These are phyloP conservation scores for Caerostris extrusa DNA, from an alignment of 1,140 invertebrate species.

Conservation along the genomic window DNA sequence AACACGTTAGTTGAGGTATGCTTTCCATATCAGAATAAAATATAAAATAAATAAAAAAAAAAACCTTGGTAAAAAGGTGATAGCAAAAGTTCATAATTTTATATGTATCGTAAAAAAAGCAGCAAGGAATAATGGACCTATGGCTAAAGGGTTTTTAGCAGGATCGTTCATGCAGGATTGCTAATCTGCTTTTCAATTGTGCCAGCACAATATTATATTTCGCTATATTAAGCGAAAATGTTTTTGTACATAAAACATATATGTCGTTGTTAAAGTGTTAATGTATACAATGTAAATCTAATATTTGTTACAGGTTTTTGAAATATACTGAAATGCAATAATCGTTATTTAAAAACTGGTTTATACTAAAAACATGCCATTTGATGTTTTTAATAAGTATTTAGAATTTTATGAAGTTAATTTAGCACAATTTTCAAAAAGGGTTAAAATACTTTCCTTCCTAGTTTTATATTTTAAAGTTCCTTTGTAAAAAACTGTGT, in stretches of 20 bases:
- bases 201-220: slow-evolving; percentile 67
- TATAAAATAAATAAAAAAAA: not conserved
- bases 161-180: slow-evolving; percentile 43
- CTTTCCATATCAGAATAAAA: slow-evolving; percentile 54
- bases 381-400: no score
- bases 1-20: slow-evolving; percentile 56
- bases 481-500: no score
- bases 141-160: slow-evolving; percentile 47
- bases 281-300: slow-evolving; percentile 61
- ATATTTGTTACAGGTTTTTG: slow-evolving; percentile 65
- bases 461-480: no score
- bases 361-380: no score
- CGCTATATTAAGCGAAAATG: slow-evolving; percentile 69
- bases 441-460: no score
- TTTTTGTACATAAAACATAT: slow-evolving; percentile 71
- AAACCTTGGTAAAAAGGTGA: slow-evolving; percentile 69
- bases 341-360: no score
- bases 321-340: slow-evolving; percentile 12
- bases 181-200: slow-evolving; percentile 65
- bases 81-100: slow-evolving; percentile 64
- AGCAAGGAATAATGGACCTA: slow-evolving; percentile 1
- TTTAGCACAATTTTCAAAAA: no score
- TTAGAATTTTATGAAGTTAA: no score
- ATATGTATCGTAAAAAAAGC: slow-evolving; percentile 16
- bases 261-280: slow-evolving; percentile 67